Percentiles rank a stretch among this genome's conserved stretches.
Conservation (phyloP, 2,113 vertebrate genomes). For the Sinocyclocheilus grahami region DNA sequence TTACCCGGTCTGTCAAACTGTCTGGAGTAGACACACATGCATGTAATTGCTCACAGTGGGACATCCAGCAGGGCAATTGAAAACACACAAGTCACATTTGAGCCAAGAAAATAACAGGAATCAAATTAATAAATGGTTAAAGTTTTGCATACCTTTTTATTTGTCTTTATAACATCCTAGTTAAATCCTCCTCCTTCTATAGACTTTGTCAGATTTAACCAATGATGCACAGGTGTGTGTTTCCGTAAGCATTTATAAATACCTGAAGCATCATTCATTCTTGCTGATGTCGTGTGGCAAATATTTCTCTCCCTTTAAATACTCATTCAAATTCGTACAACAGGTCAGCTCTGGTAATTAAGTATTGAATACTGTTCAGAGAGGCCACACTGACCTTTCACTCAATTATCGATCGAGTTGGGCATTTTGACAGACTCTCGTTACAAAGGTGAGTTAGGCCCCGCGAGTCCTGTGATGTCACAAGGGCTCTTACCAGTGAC, state of each 20-base stretch:
- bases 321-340: slow-evolving; percentile 44
- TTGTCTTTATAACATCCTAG: not conserved
- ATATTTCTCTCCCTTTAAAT: slow-evolving; percentile 46
- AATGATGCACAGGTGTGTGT: not conserved
- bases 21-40: too few relatives aligned
- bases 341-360: slow-evolving; percentile 44
- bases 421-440: slow-evolving; percentile 54
- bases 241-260: not conserved
- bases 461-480: slow-evolving; percentile 45
- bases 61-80: slow-evolving; percentile 8
- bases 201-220: not conserved
- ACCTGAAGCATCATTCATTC: not conserved
- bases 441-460: slow-evolving; percentile 54
- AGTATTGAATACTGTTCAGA: slow-evolving; percentile 57
- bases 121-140: slow-evolving; percentile 5
- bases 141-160: not conserved
- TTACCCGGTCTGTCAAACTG: not conserved
- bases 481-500: slow-evolving; percentile 24
- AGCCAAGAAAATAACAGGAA: slow-evolving; percentile 13
- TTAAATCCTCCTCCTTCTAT: not conserved
- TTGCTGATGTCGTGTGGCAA: slow-evolving; percentile 17
- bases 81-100: not conserved
- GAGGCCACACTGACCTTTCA: slow-evolving; percentile 57
- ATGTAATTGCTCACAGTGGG: slow-evolving; percentile 32
- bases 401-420: slow-evolving; percentile 53